phyloP scores from a whole-genome alignment of 2,797 vertebrate species.

The Microctenopoma stevenorrisi region DNA sequence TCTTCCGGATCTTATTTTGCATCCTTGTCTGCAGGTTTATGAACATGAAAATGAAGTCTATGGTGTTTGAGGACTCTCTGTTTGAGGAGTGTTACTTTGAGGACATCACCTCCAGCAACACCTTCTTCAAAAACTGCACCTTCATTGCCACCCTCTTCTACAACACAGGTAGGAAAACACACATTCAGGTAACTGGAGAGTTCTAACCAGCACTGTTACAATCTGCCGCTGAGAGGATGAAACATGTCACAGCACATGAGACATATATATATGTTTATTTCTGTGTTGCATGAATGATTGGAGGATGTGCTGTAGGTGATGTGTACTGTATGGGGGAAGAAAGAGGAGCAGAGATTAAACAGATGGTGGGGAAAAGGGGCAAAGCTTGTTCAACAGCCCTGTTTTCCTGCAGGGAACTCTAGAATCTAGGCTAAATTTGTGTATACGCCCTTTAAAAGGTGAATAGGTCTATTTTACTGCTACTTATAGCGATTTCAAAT shows the following conservation, averaged over 20 bases:
- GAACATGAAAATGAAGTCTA: slow-evolving; percentile 93
- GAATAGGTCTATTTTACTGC: background rate
- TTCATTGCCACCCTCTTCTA: slow-evolving; percentile 96
- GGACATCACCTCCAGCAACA: slow-evolving; percentile 96
- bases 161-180: slow-evolving; percentile 88
- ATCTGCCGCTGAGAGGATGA: too few relatives aligned
- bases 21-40: slow-evolving; percentile 86
- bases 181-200: background rate
- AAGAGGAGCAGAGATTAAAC: background rate
- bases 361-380: background rate
- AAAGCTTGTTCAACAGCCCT: background rate
- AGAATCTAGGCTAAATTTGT: too few relatives aligned
- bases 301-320: too few relatives aligned
- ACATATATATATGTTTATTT: too few relatives aligned
- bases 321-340: background rate
- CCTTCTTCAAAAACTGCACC: slow-evolving; percentile 98
- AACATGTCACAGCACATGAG: background rate
- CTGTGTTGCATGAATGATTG: background rate
- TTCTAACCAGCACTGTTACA: too few relatives aligned
- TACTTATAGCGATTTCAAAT: slow-evolving; percentile 8
- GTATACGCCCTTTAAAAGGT: too few relatives aligned
- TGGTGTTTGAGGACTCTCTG: slow-evolving; percentile 94
- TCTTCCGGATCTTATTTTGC: background rate
- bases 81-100: slow-evolving; percentile 98
- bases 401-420: background rate